These are phyloP conservation scores for Vandiemenella viatica DNA, from an alignment of 2,888 invertebrate species.

Conservation along the genomic window DNA sequence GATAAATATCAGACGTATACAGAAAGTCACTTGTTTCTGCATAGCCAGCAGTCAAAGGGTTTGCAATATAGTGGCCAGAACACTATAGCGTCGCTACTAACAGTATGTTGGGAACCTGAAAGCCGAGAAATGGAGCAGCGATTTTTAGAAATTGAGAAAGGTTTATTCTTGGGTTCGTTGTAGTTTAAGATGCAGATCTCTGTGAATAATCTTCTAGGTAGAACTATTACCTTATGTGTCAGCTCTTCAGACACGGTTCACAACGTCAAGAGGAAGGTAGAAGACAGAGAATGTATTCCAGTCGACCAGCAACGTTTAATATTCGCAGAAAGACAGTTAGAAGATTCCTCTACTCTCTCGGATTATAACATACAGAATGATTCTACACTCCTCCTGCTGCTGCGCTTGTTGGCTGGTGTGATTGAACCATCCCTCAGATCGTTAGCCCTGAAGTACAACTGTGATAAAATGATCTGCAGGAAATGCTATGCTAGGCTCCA, in stretches of 20 bases:
- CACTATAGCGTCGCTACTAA: too few relatives aligned
- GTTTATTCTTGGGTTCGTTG: too few relatives aligned
- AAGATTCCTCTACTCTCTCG: background rate
- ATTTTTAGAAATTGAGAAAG: too few relatives aligned
- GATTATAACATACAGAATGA: background rate
- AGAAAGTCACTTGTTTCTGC: too few relatives aligned
- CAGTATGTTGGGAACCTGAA: too few relatives aligned
- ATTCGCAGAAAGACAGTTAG: background rate
- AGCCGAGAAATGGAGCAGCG: too few relatives aligned
- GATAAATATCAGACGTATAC: too few relatives aligned
- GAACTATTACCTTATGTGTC: background rate
- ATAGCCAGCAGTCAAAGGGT: too few relatives aligned
- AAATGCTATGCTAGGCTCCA: constrained; percentile 50
- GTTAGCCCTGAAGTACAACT: constrained; percentile 47
- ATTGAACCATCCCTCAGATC: constrained; percentile 44
- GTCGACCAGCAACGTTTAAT: background rate
- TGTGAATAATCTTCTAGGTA: background rate
- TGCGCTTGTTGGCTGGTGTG: constrained; percentile 84
- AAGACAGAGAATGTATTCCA: background rate
- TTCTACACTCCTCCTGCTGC: constrained; percentile 67
- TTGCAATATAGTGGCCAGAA: too few relatives aligned
- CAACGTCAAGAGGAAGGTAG: background rate
- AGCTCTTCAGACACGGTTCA: background rate
- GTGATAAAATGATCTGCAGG: constrained; percentile 49
- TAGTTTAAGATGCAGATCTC: background rate